phyloP scores from a whole-genome alignment of 2,113 vertebrate genomes.

The Myotis lucifugus region DNA sequence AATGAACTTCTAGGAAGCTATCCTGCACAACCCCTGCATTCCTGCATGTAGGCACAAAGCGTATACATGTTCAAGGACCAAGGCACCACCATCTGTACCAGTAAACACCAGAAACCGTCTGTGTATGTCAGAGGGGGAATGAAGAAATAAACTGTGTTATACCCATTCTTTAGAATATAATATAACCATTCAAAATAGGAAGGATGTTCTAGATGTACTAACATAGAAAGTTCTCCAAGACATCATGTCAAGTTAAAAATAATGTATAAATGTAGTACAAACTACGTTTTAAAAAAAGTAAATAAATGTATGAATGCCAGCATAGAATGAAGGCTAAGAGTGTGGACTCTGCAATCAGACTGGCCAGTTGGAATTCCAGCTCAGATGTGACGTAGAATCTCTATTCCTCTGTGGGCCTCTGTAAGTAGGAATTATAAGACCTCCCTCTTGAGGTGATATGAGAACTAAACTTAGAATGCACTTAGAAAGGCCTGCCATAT shows the following conservation, averaged over 20 bases:
- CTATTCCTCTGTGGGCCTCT: not conserved
- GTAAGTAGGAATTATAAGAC: not conserved
- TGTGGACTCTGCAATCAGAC: not conserved
- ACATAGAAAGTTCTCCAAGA: not conserved
- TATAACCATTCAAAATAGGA: not conserved
- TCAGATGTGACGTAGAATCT: too few relatives aligned
- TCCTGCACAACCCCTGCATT: not conserved
- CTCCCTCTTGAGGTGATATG: not conserved
- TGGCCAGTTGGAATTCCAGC: not conserved
- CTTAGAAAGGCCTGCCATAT: not conserved
- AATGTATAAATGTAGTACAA: not conserved
- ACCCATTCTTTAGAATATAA: not conserved
- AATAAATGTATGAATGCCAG: too few relatives aligned
- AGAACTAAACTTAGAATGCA: not conserved
- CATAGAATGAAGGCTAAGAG: not conserved
- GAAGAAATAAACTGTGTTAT: not conserved
- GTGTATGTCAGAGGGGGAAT: too few relatives aligned
- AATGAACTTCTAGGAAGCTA: not conserved
- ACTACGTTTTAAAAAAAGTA: not conserved
- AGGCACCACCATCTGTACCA: rapidly evolving
- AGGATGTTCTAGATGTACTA: not conserved
- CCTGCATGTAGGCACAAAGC: not conserved
- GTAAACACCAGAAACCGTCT: not conserved
- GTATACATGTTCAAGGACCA: rapidly evolving
- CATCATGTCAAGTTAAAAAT: not conserved